phyloP scores from a whole-genome alignment of 2,888 invertebrate genomes.

The Eurytoma californica region DNA sequence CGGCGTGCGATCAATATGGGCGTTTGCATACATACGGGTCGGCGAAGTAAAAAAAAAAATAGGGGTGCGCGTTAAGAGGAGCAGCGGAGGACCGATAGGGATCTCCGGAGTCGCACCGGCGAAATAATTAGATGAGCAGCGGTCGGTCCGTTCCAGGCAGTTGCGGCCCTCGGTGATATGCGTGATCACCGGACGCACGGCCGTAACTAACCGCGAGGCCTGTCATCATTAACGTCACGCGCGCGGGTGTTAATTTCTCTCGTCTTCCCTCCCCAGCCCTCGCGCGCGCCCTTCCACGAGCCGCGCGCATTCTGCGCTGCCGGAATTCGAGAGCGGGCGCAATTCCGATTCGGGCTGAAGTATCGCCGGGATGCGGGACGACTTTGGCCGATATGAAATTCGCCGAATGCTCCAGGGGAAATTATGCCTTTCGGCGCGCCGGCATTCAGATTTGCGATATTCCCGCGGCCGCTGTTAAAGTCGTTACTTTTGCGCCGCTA shows the following conservation, averaged over 20 bases:
- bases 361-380: conserved; percentile 9
- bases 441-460: conserved; percentile 1
- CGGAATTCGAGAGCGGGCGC: conserved; percentile 35
- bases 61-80: too few relatives aligned
- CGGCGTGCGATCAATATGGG: conserved; percentile 12
- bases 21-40: too few relatives aligned
- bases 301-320: neutral
- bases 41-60: too few relatives aligned
- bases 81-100: conserved; percentile 21
- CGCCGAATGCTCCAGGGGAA: neutral
- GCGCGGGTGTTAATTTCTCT: conserved; percentile 57
- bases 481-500: neutral
- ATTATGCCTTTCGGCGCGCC: neutral
- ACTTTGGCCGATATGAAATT: conserved; percentile 7
- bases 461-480: neutral
- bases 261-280: neutral
- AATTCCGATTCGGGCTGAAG: conserved; percentile 27
- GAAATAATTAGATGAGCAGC: conserved; percentile 58
- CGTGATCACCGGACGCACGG: conserved; percentile 56
- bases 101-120: conserved; percentile 30
- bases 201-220: conserved; percentile 51
- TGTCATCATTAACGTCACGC: conserved; percentile 59
- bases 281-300: neutral
- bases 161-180: neutral
- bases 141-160: too few relatives aligned